Evolutionary conservation across 2,888 invertebrate species (phyloP), one percentile per base, ranked within the genome.

Genomic region (Himalopsyche anomala): DNA sequence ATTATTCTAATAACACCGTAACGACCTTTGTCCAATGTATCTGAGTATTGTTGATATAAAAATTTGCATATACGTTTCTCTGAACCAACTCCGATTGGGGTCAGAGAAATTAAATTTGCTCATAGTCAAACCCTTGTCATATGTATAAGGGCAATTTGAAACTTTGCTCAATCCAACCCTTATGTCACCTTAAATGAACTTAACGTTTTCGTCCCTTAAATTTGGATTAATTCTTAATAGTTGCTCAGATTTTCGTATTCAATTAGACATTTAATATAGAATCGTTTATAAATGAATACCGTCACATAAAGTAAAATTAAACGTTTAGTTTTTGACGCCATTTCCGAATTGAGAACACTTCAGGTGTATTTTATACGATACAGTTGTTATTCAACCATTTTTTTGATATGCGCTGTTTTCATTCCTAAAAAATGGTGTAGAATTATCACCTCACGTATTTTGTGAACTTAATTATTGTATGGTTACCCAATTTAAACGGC

Each of bases 11-110:
- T 62, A 62, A 19, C 62, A 62, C 62, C 62, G 4, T 62, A 19
- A 62, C 62, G 62, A 19, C 62, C 62, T 62, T 62, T 62, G 62
- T 19, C 62, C 19, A n/a, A 62, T 62, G 5, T 62, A 62, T 62
- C 62, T 2, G 62, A 62, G 11, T 62, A 62, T 62, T 62, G 62
- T 62, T 62, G 62, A 62, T 62, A 62, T 62, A 62, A 62, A 62
- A 62, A 62, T 62, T 62, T 62, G 62, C 62, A 62, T 62, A 62
- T 62, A 62, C 28, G 62, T 62, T 62, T 62, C 62, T 62, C 62
- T n/a, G 28, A n/a, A 19, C 9, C 62, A 15, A 62, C 62, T 19
- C n/a, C 5, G 62, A 62, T 62, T 62, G 62, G 62, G 62, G 62
- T 19, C 62, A 62, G 62, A 62, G 62, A 62, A 62, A 62, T 62